Base-by-base conservation (phyloP, 2,113 vertebrate species). In the Urocitellus parryii region DNA sequence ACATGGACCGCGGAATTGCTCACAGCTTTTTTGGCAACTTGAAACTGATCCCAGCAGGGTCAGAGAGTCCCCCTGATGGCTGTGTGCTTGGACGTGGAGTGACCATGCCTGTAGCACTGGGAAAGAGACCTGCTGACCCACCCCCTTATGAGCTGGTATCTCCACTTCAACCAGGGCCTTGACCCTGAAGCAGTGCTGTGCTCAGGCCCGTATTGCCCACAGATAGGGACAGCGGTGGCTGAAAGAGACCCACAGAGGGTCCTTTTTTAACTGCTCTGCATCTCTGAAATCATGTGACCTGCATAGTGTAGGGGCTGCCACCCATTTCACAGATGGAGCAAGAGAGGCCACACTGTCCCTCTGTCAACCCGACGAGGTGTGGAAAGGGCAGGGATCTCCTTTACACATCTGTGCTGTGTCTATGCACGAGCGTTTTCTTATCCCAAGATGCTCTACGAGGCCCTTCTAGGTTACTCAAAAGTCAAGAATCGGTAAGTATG, bases 161-260 rank as follows among this genome's bases (percentile, higher is more conserved):
- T 72, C 32, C 45, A 12, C 63, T 48, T 20, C 5, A 24, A 37
- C 25, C 13, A 0, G 2, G 34, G 29, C 45, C 45, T 70, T 7
- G 2, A 1, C 56, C 53, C 34, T 29, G 7, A 4, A 4, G 25
- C 7, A 72, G 11, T 45, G 45, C 45, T 45, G 8, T 5, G 8
- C 48, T 45, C 1, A 51, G 48, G 48, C 48, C 12, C 12, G 2
- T 51, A 6, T 4, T 48, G 17, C 39, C 27, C 11, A 20, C 4
- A 8, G 4, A 45, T 0, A n/a, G 34, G 16, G 5, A n/a, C 67
- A 63, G n/a, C 51, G n/a, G 24, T 65, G 13, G 65, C 73, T 4
- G 25, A 34, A 16, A 25, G 9, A 1, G 1, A 10, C 13, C 20
- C 4, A 4, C 17, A 24, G 6, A 7, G 14, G 8, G 0, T 9